Conservation (phyloP, 2,888 invertebrate genomes). For the Cephus pulcher region DNA sequence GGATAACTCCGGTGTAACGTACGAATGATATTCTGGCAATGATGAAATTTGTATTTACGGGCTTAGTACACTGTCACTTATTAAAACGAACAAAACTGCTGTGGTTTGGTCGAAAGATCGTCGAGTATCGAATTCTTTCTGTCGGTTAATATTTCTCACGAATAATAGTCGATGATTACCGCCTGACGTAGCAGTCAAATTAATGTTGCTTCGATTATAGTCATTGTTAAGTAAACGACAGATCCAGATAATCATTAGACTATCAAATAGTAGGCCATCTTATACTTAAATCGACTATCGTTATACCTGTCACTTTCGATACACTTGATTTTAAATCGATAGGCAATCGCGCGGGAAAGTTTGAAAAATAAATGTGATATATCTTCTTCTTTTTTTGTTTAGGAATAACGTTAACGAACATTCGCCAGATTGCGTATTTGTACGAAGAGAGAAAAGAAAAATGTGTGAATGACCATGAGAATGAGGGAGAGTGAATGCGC, state of each 20-base stretch:
- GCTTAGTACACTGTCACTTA: not conserved
- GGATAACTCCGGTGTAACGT: not conserved
- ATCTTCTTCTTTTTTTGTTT: constrained; percentile 48
- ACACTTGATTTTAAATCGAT: not conserved
- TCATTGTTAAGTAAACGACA: not conserved
- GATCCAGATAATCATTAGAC: not conserved
- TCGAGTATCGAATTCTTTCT: not conserved
- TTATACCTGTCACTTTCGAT: not conserved
- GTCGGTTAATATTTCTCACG: not conserved
- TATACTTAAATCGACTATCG: not conserved
- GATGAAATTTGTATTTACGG: not conserved
- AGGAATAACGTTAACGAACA: constrained; percentile 48
- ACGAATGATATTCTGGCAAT: not conserved
- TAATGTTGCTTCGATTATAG: not conserved
- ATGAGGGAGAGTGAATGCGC: not conserved
- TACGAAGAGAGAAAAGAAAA: constrained; percentile 35
- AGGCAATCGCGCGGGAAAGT: not conserved
- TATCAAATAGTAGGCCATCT: not conserved
- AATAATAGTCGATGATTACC: not conserved
- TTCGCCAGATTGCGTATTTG: constrained; percentile 50
- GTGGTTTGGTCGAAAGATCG: not conserved
- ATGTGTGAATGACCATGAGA: not conserved
- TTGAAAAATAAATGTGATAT: constrained; percentile 36
- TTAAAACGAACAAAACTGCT: not conserved
- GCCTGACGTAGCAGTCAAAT: not conserved